phyloP scores from a whole-genome alignment of 2,113 vertebrate species.

The Aspiorhynchus laticeps region DNA sequence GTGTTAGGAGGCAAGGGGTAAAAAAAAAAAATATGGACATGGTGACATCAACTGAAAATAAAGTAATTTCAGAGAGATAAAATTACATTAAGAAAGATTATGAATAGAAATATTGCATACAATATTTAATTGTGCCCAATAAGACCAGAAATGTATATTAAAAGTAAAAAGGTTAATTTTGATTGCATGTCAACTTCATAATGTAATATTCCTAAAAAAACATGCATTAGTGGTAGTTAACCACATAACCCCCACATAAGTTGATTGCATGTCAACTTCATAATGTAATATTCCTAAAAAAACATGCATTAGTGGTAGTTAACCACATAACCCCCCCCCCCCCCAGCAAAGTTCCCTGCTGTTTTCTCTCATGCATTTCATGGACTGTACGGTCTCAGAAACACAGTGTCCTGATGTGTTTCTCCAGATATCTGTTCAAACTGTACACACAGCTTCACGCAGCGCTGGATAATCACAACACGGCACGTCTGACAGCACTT shows the following conservation, averaged over 20 bases:
- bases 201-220: background rate
- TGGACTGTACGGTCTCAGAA: background rate
- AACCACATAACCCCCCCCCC: background rate
- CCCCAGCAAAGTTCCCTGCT: background rate
- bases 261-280: background rate
- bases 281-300: background rate
- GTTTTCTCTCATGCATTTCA: background rate
- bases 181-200: background rate
- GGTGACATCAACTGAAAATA: background rate
- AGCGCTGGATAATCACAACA: slow-evolving; percentile 28
- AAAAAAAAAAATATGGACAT: background rate
- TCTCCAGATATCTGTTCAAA: background rate
- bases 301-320: background rate
- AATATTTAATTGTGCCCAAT: background rate
- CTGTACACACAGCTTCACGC: slow-evolving; percentile 29
- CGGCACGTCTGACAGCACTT: slow-evolving; percentile 1
- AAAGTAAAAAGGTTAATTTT: background rate
- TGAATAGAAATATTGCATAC: background rate
- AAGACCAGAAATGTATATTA: background rate
- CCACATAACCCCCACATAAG: background rate
- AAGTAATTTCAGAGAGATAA: background rate
- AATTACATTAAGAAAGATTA: background rate
- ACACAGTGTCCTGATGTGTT: background rate
- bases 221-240: background rate
- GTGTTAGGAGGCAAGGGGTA: too few species aligned